Evolutionary conservation across 2,797 vertebrate species (phyloP), one percentile per base, ranked within the genome.

Genomic region (Takifugu rubripes): DNA sequence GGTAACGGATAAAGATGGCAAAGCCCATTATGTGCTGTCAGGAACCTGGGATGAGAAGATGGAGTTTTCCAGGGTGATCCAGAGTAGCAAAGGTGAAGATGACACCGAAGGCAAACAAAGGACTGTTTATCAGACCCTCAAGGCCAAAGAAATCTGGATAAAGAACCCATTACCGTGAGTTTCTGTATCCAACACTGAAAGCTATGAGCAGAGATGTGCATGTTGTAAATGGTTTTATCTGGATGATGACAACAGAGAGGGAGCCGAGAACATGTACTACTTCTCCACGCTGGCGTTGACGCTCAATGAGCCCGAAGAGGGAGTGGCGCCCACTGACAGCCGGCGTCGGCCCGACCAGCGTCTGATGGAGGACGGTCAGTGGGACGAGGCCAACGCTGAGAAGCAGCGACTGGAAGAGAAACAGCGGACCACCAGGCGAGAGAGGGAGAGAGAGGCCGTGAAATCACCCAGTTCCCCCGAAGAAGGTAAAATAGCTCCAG

Each of bases 41-140:
- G 96, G 96, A 21, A 99, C 96, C 0, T 99, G 96, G 96, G 96
- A 98, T 10, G 96, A 99, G 84, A 96, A 96, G 87, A 97, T 98
- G 93, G 96, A 98, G 76, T 97, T 92, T 70, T 94, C 94, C 71
- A 92, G 92, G 66, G 90, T 95, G 43, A 91, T 89, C 21, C 88
- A 89, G 56, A 92, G 91, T 79, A 92, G 82, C 64, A 27, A 88
- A 75, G 89, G 91, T 2, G 96, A 97, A 52, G 96, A 95, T 0
- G 93, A 93, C 10, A 81, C 88, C 0, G 96, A 98, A 49, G 92
- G 88, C 2, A 92, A 94, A 52, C 95, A 92, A 75, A 91, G 91
- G 69, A 84, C 91, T 0, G 91, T 93, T 15, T 93, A 93, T 77
- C 91, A 93, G 76, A 93, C 86, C 31, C 94, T 62, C 82, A 95